phyloP scores from a whole-genome alignment of 64 coral and sea anemone species.

The Stichodactyla mertensii region DNA sequence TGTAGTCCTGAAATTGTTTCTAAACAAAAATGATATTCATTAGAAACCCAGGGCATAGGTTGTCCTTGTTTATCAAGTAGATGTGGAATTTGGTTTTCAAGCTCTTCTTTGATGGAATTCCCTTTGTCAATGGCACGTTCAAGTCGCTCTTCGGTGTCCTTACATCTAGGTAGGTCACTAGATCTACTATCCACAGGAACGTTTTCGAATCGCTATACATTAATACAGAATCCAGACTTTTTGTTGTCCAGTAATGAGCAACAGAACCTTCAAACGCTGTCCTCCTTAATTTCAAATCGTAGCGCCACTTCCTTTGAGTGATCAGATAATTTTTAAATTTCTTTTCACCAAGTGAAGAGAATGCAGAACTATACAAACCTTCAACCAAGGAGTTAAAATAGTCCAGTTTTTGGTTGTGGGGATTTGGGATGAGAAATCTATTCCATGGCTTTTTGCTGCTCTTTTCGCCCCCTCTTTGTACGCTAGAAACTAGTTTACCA shows the following conservation, averaged over 20 bases:
- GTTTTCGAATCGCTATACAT: background rate
- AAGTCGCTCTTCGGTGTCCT: slow-evolving; percentile 23
- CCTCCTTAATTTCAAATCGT: too few relatives aligned
- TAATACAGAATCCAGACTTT: slow-evolving; percentile 4
- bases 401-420: slow-evolving; percentile 19
- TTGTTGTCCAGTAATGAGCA: background rate
- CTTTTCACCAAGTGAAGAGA: slow-evolving; percentile 22
- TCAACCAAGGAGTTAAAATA: slow-evolving; percentile 13
- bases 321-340: slow-evolving; percentile 15
- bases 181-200: slow-evolving; percentile 14
- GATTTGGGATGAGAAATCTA: too few relatives aligned
- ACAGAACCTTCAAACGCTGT: too few relatives aligned
- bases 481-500: too few relatives aligned
- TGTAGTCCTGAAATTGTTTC: slow-evolving; percentile 11
- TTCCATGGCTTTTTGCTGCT: too few relatives aligned
- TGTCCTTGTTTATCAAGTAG: slow-evolving; percentile 16
- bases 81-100: slow-evolving; percentile 35
- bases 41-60: slow-evolving; percentile 1
- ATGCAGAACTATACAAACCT: slow-evolving; percentile 20
- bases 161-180: slow-evolving; percentile 1
- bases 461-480: too few relatives aligned
- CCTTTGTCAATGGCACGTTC: slow-evolving; percentile 25
- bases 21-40: slow-evolving; percentile 24
- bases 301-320: slow-evolving; percentile 22
- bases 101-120: slow-evolving; percentile 17